These are phyloP conservation scores for Hyla sarda DNA, from an alignment of 2,113 vertebrate genomes.

Conservation along the genomic window DNA sequence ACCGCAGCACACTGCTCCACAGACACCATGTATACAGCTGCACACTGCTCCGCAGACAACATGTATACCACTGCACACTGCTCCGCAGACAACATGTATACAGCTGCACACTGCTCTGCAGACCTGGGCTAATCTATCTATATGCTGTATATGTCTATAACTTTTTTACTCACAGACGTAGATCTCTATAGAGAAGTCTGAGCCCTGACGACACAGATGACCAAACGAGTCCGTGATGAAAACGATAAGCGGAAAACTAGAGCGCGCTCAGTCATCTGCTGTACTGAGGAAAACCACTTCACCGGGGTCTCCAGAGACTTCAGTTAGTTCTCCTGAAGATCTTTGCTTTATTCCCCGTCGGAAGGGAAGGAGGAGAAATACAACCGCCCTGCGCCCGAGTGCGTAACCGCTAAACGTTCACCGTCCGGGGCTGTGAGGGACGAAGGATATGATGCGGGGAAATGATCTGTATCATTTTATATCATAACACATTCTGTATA, in stretches of 20 bases:
- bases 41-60: no score
- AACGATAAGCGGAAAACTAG: no score
- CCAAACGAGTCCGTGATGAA: background rate
- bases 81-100: no score
- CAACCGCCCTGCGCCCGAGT: background rate
- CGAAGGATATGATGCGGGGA: background rate
- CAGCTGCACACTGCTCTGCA: no score
- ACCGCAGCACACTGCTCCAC: no score
- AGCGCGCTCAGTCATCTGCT: background rate
- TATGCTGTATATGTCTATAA: no score
- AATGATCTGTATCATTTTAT: no score
- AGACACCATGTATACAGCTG: no score
- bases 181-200: background rate
- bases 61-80: no score
- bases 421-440: background rate
- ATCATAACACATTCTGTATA: no score
- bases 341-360: conserved; percentile 8
- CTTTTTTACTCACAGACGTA: no score
- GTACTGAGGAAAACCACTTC: background rate
- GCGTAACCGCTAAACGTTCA: background rate
- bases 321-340: background rate
- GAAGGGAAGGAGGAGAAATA: background rate
- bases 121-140: no score
- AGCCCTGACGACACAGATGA: background rate
- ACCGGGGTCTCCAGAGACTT: background rate